Evolutionary conservation across 1,140 invertebrate genomes (phyloP).

Genomic region (Ditylenchus dipsaci): DNA sequence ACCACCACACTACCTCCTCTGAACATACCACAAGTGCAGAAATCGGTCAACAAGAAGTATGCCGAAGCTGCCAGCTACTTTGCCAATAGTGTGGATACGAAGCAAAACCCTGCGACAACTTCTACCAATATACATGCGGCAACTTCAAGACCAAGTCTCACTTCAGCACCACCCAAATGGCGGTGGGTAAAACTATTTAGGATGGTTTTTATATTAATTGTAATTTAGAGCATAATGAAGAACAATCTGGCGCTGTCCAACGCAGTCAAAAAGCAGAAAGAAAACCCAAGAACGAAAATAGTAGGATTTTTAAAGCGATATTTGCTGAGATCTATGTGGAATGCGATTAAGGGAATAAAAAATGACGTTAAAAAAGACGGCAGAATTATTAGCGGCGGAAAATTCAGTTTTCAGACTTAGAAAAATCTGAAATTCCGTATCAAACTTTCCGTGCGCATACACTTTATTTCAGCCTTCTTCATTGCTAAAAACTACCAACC

Average conservation of each 20-base stretch:
- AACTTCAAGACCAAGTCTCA: slow-evolving; percentile 1
- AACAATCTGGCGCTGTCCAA: background rate
- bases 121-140: slow-evolving; percentile 32
- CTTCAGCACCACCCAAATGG: background rate
- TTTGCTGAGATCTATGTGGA: too few relatives aligned
- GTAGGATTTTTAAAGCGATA: too few relatives aligned
- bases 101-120: slow-evolving; percentile 23
- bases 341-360: too few relatives aligned
- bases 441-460: background rate
- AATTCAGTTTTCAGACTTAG: too few relatives aligned
- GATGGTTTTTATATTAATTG: too few relatives aligned
- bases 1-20: background rate
- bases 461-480: background rate
- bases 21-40: slow-evolving; percentile 1
- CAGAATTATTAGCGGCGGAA: too few relatives aligned
- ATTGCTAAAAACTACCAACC: background rate
- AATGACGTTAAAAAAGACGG: too few relatives aligned
- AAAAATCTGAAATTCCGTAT: too few relatives aligned
- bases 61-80: slow-evolving; percentile 4
- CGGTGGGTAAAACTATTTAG: too few relatives aligned
- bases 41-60: background rate
- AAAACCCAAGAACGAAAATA: background rate
- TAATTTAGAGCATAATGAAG: background rate
- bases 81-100: slow-evolving; percentile 13
- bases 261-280: background rate